Conservation (phyloP, 2,113 vertebrate species). For the Carassius auratus region DNA sequence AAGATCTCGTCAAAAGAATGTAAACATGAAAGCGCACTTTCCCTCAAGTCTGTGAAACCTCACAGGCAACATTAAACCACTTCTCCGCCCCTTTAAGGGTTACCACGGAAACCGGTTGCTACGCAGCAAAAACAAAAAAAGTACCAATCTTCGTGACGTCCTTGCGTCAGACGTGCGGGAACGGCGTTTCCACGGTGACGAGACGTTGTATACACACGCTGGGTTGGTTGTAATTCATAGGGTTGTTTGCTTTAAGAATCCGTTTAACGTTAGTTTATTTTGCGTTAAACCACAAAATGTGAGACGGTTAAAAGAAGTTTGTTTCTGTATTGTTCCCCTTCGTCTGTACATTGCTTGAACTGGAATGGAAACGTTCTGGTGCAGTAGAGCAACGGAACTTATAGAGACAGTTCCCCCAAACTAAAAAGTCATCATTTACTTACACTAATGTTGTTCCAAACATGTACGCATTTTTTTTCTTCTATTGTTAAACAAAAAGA, state of each 20-base stretch:
- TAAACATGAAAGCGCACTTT: not conserved
- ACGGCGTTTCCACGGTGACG: conserved; percentile 80
- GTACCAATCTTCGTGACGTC: conserved; percentile 75
- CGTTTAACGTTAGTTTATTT: not conserved
- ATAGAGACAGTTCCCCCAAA: not conserved
- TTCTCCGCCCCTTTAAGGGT: conserved; percentile 59
- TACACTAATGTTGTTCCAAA: not conserved
- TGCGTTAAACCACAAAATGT: not conserved
- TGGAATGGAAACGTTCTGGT: not conserved
- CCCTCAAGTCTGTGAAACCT: not conserved
- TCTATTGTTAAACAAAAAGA: not conserved
- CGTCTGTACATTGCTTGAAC: not conserved
- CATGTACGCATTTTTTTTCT: not conserved
- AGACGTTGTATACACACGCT: conserved; percentile 75
- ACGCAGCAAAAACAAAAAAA: conserved; percentile 83
- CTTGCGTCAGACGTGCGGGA: conserved; percentile 72
- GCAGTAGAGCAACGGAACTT: not conserved
- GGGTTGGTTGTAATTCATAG: conserved; percentile 26
- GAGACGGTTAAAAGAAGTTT: not conserved
- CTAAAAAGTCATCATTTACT: not conserved
- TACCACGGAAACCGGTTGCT: conserved; percentile 78
- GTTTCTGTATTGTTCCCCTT: not conserved
- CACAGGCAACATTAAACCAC: not conserved
- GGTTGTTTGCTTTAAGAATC: conserved; percentile 21
- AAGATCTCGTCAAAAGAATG: not conserved